Conservation (phyloP, 2,797 vertebrate genomes). For the Syndactyla subalaris region DNA sequence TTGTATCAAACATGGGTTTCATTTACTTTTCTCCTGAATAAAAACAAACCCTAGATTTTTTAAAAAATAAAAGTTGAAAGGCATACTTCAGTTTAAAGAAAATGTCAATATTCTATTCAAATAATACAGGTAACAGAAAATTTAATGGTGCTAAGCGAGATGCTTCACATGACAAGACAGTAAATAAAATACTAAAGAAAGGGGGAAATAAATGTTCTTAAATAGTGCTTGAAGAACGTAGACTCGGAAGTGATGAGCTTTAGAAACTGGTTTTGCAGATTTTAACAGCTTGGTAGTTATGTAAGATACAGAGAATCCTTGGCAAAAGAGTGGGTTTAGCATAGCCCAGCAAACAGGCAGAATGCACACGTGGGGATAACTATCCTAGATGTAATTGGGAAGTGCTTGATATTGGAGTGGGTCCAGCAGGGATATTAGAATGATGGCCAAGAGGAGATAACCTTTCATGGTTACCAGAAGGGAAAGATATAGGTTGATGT, state of each 20-base stretch:
- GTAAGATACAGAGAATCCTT: constrained; percentile 20
- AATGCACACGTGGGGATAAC: not conserved
- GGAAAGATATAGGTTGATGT: not conserved
- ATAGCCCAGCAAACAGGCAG: not conserved
- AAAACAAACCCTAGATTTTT: not conserved
- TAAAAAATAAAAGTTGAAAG: not conserved
- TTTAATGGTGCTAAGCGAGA: not conserved
- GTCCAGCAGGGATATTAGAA: not conserved
- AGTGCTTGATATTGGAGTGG: not conserved
- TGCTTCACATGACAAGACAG: not conserved
- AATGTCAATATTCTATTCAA: not conserved
- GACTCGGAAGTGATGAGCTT: not conserved
- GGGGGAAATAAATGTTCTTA: not conserved
- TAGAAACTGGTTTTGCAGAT: not conserved
- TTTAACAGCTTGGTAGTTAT: constrained; percentile 43
- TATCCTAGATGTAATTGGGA: not conserved
- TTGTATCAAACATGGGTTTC: not conserved
- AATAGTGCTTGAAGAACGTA: not conserved
- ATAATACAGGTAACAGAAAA: not conserved
- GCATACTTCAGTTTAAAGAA: not conserved
- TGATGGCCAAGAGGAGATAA: not conserved
- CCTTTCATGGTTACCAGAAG: not conserved
- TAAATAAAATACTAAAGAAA: not conserved
- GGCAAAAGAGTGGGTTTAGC: not conserved
- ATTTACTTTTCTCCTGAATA: not conserved